These are phyloP conservation scores for Mechanitis mazaeus DNA, from an alignment of 2,888 invertebrate species.

Conservation along the genomic window DNA sequence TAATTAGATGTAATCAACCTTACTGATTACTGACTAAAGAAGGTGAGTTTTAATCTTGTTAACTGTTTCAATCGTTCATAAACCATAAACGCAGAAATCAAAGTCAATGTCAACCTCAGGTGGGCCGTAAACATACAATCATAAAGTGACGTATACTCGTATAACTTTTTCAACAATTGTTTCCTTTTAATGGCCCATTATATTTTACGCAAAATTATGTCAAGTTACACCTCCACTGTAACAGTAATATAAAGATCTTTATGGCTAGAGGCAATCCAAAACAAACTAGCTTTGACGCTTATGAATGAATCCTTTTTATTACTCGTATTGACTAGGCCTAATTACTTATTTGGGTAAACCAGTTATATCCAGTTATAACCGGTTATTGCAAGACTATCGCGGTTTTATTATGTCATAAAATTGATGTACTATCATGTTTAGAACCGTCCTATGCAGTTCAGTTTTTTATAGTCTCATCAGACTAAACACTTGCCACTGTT, in stretches of 20 bases:
- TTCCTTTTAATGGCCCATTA: conserved; percentile 76
- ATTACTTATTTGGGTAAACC: conserved; percentile 66
- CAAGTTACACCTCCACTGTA: conserved; percentile 73
- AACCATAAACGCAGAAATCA: conserved; percentile 71
- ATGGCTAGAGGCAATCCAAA: conserved; percentile 70
- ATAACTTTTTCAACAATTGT: conserved; percentile 77
- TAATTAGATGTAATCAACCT: no score
- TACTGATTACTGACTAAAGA: no score
- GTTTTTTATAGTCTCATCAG: conserved; percentile 64
- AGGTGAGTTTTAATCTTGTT: conserved; percentile 2
- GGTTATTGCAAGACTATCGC: conserved; percentile 57
- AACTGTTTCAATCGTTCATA: conserved; percentile 33
- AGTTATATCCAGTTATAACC: conserved; percentile 33
- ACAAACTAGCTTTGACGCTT: conserved; percentile 63
- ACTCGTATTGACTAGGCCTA: conserved; percentile 68
- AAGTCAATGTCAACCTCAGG: conserved; percentile 75
- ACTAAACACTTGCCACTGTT: conserved; percentile 71
- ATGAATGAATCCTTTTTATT: conserved; percentile 73
- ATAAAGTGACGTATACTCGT: conserved; percentile 74
- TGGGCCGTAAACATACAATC: conserved; percentile 73
- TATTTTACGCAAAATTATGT: conserved; percentile 76
- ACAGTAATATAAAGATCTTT: conserved; percentile 73
- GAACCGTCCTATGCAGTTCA: conserved; percentile 29
- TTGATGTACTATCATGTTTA: conserved; percentile 49
- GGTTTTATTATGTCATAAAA: conserved; percentile 72